Evolutionary conservation across 2,113 vertebrate genomes (phyloP).

Genomic region (Chunga burmeisteri): DNA sequence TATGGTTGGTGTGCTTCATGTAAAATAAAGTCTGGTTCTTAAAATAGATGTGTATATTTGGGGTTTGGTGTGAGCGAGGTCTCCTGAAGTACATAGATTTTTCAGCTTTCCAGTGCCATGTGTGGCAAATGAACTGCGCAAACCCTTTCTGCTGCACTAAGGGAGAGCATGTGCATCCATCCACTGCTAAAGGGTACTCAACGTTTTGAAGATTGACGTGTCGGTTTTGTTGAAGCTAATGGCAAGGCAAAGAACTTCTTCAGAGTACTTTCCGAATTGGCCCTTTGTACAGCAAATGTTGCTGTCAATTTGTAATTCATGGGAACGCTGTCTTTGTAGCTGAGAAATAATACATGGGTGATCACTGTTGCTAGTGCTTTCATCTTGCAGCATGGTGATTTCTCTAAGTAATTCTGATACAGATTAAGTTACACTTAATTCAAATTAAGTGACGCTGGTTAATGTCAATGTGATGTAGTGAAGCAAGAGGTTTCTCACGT

Average conservation of each 20-base stretch:
- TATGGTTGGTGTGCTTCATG: background rate
- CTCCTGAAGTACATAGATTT: background rate
- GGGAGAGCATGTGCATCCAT: background rate
- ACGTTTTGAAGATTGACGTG: background rate
- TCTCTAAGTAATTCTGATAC: background rate
- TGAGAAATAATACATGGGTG: background rate
- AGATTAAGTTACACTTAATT: background rate
- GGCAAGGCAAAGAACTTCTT: background rate
- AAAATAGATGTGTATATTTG: rapidly evolving
- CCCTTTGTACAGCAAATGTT: background rate
- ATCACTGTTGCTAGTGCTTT: background rate
- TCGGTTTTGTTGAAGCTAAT: background rate
- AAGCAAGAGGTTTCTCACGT: background rate
- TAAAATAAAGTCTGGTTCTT: background rate
- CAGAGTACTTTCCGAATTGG: background rate
- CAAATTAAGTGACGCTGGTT: background rate
- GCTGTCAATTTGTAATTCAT: background rate
- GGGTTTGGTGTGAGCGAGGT: background rate
- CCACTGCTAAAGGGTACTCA: background rate
- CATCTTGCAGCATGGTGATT: background rate
- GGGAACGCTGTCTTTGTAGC: background rate
- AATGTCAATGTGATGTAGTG: background rate
- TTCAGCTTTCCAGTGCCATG: background rate
- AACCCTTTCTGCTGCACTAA: background rate
- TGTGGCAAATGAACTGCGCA: background rate